Conservation (phyloP, 2,888 invertebrate genomes). For the Drosophila testacea region DNA sequence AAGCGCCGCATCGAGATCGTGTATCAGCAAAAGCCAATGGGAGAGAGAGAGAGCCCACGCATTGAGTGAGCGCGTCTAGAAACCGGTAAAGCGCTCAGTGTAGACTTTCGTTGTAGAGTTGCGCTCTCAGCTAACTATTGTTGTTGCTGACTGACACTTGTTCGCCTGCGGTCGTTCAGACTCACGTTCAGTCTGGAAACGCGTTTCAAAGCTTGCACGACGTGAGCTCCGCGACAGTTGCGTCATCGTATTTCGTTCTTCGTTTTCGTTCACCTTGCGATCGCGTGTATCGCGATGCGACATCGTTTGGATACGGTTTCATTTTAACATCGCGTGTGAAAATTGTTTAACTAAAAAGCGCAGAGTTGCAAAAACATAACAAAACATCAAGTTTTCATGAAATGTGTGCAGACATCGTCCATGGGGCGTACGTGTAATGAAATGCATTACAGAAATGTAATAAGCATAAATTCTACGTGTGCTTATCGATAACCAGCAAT, state of each 20-base stretch:
- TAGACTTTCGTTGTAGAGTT: slow-evolving; percentile 63
- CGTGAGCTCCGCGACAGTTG: slow-evolving; percentile 29
- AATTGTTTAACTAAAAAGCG: slow-evolving; percentile 32
- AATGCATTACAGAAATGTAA: slow-evolving; percentile 30
- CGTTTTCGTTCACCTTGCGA: slow-evolving; percentile 23
- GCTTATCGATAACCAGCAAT: slow-evolving; percentile 16
- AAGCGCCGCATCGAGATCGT: slow-evolving; percentile 63
- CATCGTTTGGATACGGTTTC: slow-evolving; percentile 55
- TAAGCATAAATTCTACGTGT: slow-evolving; percentile 15
- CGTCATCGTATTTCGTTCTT: slow-evolving; percentile 6
- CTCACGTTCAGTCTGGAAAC: slow-evolving; percentile 72
- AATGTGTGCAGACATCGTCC: slow-evolving; percentile 22
- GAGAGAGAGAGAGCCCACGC: slow-evolving; percentile 17
- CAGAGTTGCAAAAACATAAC: slow-evolving; percentile 45
- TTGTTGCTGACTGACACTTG: slow-evolving; percentile 57
- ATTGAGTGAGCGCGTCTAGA: slow-evolving; percentile 26
- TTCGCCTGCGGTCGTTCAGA: slow-evolving; percentile 57
- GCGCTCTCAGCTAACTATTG: slow-evolving; percentile 49
- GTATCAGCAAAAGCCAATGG: slow-evolving; percentile 41
- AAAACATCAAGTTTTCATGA: slow-evolving; percentile 30
- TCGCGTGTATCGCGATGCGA: slow-evolving; percentile 48
- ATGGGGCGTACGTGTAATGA: slow-evolving; percentile 30
- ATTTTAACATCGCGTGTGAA: slow-evolving; percentile 32
- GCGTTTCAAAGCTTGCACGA: slow-evolving; percentile 76
- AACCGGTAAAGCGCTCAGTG: slow-evolving; percentile 61